Evolutionary conservation across 2,113 vertebrate species (phyloP).

Genomic region (Sylvietta virens): DNA sequence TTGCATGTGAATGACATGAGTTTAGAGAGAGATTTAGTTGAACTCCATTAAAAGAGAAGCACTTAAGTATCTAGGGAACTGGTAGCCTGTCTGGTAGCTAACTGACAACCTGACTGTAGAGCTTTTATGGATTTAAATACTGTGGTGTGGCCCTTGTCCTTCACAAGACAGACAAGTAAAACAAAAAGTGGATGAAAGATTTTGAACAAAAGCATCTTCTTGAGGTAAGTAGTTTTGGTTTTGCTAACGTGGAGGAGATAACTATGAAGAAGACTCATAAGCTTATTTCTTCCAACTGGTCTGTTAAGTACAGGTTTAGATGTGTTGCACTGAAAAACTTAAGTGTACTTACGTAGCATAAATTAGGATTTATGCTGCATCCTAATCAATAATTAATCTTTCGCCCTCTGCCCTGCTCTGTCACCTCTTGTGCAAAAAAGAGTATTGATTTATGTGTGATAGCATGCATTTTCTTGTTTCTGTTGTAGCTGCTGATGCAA

Average conservation of each 20-base stretch:
- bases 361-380: not conserved
- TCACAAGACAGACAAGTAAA: not conserved
- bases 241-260: not conserved
- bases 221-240: not conserved
- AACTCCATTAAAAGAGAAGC: not conserved
- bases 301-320: not conserved
- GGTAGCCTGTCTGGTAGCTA: not conserved
- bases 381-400: not conserved
- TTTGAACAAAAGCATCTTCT: not conserved
- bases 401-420: fast-evolving
- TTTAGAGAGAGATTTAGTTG: not conserved
- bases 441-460: not conserved
- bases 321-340: not conserved
- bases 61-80: not conserved
- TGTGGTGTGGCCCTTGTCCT: not conserved
- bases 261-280: not conserved
- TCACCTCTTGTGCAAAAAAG: not conserved
- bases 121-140: not conserved
- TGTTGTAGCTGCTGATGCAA: conserved; percentile 85
- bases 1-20: not conserved
- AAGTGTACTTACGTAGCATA: not conserved
- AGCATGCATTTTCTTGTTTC: conserved; percentile 8
- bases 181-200: not conserved
- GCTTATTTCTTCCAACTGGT: not conserved
- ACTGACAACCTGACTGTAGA: not conserved